These are phyloP conservation scores for Sturmia bella DNA, from an alignment of 2,888 invertebrate species.

Conservation along the genomic window DNA sequence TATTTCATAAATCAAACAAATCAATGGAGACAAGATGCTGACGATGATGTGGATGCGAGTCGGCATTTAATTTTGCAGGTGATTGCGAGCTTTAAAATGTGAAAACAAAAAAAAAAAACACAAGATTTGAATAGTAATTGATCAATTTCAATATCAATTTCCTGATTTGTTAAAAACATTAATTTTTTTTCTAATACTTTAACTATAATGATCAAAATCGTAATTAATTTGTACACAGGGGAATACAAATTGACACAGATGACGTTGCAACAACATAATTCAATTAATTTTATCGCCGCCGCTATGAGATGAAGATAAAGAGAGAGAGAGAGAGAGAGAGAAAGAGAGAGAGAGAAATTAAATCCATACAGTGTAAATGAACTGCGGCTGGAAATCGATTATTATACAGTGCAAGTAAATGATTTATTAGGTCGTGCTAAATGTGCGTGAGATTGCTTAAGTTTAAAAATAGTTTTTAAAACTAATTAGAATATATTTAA, in stretches of 20 bases:
- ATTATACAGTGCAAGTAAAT: no score
- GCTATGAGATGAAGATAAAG: background rate
- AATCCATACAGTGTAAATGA: no score
- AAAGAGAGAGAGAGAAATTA: no score
- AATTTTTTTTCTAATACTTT: conserved; percentile 26
- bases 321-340: no score
- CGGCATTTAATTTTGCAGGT: background rate
- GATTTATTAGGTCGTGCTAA: no score
- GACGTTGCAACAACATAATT: conserved; percentile 41
- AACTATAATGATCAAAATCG: conserved; percentile 7
- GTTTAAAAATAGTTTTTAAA: no score
- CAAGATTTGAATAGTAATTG: conserved; percentile 35
- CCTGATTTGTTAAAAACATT: conserved; percentile 51
- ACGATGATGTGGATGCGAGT: background rate
- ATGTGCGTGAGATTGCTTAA: no score
- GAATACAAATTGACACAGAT: conserved; percentile 32
- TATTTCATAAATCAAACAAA: conserved; percentile 61
- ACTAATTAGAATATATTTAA: no score
- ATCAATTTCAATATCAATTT: conserved; percentile 58
- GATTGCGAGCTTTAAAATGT: conserved; percentile 17
- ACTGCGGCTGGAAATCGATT: no score
- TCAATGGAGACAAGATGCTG: background rate
- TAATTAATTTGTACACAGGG: conserved; percentile 22
- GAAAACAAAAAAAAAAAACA: background rate
- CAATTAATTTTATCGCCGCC: conserved; percentile 34